Evolutionary conservation across 2,797 vertebrate species (phyloP), one percentile per base, ranked within the genome.

Genomic region (Macroramphosus scolopax): DNA sequence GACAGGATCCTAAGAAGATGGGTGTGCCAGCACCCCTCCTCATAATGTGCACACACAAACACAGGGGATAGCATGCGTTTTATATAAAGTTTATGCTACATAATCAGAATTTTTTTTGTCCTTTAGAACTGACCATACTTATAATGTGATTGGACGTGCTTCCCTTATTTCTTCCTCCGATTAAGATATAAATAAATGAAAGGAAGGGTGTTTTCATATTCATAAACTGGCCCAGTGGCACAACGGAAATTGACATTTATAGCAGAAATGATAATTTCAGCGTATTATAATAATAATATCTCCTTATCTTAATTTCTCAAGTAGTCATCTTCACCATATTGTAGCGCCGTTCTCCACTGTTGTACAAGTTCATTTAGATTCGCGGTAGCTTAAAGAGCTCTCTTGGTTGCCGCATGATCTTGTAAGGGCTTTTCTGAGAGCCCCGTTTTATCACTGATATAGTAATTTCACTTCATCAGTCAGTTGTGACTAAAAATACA

Each of bases 401-500:
- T 77, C 76, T 68, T 63, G 74, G 71, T 73, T 75, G 68, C 73
- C 17, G 63, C 51, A 17, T 62, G 72, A 81, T 85, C 83, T 83
- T 73, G 68, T 81, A 81, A 81, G 84, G 69, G 72, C 77, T 81
- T 87, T 89, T 87, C 73, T 76, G 68, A 81, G 74, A 85, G 74
- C 60, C 67, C 56, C 5, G 83, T 88, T 41, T 88, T 87, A 88
- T 87, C 79, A 78, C 76, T 80, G 77, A 86, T 85, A 80, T 84
- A 87, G 86, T 88, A 87, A 86, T 88, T 89, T 81, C 80, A 85
- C 86, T 87, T 86, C 85, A 88, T 87, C 86, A 88, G 84, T 85
- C 82, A 80, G 77, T 83, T 84, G 84, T 83, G 83, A 84, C 87
- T 89, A 89, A 86, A 89, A 89, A 89, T 88, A 85, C 85, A 87